These are phyloP conservation scores for Spilosoma lubricipeda DNA, from an alignment of 2,888 invertebrate species.

Conservation along the genomic window DNA sequence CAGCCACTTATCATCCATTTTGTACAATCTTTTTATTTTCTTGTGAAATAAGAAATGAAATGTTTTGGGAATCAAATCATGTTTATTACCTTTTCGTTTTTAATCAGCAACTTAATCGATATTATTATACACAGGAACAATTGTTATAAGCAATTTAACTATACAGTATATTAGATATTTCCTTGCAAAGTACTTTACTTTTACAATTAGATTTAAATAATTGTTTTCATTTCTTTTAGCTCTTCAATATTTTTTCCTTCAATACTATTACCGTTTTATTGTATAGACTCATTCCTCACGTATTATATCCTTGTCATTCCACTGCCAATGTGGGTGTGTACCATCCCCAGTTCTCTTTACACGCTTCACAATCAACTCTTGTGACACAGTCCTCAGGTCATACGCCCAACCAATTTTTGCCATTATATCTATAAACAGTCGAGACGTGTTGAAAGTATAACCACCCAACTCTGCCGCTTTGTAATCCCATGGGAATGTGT, in stretches of 20 bases:
- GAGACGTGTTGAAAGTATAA: conserved; percentile 17
- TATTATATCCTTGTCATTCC: background rate
- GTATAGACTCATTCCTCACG: background rate
- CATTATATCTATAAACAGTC: conserved; percentile 33
- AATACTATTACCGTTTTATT: background rate
- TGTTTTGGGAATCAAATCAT: background rate
- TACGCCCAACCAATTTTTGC: conserved; percentile 36
- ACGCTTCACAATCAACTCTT: conserved; percentile 23
- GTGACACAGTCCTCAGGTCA: conserved; percentile 25
- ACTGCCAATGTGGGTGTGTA: conserved; percentile 25
- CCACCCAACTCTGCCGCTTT: conserved; percentile 40
- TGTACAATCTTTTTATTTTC: too few species aligned
- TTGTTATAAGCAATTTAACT: background rate
- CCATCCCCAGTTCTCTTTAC: conserved; percentile 35
- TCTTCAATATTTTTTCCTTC: background rate
- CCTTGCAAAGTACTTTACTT: background rate
- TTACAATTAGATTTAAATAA: background rate
- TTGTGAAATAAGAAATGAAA: background rate
- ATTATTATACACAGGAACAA: too few species aligned
- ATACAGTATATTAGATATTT: background rate
- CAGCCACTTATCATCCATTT: too few species aligned
- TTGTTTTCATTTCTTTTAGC: background rate
- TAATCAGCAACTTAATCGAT: background rate
- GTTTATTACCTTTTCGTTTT: background rate
- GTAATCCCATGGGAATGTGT: conserved; percentile 60